These are phyloP conservation scores for Centroberyx gerrardi DNA, from an alignment of 2,797 vertebrate genomes.

Conservation along the genomic window DNA sequence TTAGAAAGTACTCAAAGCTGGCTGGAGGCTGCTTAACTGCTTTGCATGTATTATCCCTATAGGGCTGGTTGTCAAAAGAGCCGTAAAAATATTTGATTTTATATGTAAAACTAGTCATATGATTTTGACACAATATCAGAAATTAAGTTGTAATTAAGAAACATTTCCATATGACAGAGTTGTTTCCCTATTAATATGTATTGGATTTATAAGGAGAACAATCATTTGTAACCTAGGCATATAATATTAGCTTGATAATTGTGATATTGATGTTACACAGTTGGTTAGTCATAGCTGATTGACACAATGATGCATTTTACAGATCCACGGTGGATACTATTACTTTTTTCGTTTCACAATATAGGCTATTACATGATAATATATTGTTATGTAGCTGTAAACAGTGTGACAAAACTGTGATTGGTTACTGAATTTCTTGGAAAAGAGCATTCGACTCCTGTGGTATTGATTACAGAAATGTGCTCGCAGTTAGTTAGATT, in stretches of 20 bases:
- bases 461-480: neutral
- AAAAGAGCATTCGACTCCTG: neutral
- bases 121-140: too few species aligned
- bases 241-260: neutral
- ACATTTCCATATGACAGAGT: too few species aligned
- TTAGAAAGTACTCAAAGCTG: neutral
- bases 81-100: too few species aligned
- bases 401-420: neutral
- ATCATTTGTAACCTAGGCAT: neutral
- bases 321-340: neutral
- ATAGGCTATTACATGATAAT: conserved; percentile 15
- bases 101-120: too few species aligned
- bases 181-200: neutral
- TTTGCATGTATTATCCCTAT: too few species aligned
- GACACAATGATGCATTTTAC: conserved; percentile 22
- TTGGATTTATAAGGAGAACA: neutral
- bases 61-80: neutral
- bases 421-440: neutral
- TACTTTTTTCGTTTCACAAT: neutral
- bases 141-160: too few species aligned
- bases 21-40: neutral
- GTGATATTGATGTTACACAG: conserved; percentile 19
- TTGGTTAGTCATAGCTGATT: conserved; percentile 35
- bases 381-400: conserved; percentile 4
- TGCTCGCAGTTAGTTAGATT: neutral